Percentiles rank a stretch among this genome's conserved stretches.
phyloP scores from a whole-genome alignment of 2,113 vertebrate species.

The Xenopus borealis region DNA sequence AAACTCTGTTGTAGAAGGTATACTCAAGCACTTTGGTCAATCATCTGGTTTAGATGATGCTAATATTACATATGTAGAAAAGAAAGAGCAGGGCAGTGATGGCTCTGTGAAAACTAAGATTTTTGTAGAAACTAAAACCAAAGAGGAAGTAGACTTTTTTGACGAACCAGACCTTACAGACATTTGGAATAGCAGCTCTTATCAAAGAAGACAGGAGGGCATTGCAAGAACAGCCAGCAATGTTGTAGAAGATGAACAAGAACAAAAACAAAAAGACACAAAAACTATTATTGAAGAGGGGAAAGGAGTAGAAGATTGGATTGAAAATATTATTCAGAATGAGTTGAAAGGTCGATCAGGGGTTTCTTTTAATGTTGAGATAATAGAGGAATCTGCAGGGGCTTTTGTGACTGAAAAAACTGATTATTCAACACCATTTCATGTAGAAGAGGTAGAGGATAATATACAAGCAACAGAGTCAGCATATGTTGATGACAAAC shows the following conservation, averaged over 20 bases:
- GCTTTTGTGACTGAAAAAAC: conserved; percentile 58
- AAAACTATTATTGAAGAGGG: conserved; percentile 62
- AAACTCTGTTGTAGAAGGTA: conserved; percentile 67
- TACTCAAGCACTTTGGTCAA: conserved; percentile 80
- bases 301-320: conserved; percentile 71
- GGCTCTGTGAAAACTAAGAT: conserved; percentile 78
- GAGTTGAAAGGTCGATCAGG: conserved; percentile 67
- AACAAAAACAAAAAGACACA: conserved; percentile 66
- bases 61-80: conserved; percentile 76
- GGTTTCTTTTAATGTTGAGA: conserved; percentile 81
- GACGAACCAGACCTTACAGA: conserved; percentile 62
- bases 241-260: conserved; percentile 60
- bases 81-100: conserved; percentile 69
- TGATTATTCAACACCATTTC: conserved; percentile 71
- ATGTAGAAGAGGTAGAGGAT: conserved; percentile 84
- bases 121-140: conserved; percentile 77
- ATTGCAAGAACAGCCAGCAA: conserved; percentile 58
- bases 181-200: conserved; percentile 66
- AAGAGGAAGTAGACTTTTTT: conserved; percentile 74
- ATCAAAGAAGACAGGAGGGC: conserved; percentile 67
- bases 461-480: conserved; percentile 44
- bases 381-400: conserved; percentile 80
- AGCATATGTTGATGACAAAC: conserved; percentile 34
- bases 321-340: conserved; percentile 72
- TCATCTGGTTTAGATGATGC: conserved; percentile 73